Conservation (phyloP, 2,888 invertebrate genomes). For the Drosophila rubida region DNA sequence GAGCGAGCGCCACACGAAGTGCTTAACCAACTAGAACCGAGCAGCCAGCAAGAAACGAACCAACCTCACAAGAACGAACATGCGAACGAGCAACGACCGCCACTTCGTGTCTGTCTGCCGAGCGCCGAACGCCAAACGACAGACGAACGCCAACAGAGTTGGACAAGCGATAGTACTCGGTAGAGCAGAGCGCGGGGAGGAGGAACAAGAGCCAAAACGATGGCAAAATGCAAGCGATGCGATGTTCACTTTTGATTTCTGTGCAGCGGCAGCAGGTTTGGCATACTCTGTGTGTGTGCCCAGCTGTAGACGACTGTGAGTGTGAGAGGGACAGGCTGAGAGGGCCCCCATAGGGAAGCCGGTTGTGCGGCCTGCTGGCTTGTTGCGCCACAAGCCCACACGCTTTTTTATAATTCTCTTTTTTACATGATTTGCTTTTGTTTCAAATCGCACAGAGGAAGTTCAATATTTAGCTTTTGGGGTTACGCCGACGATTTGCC, state of each 20-base stretch:
- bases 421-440: slow-evolving; percentile 3
- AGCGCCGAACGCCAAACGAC: slow-evolving; percentile 39
- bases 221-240: slow-evolving; percentile 64
- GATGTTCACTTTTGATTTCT: slow-evolving; percentile 79
- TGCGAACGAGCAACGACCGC: slow-evolving; percentile 60
- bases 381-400: slow-evolving; percentile 64
- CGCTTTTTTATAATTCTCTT: slow-evolving; percentile 35
- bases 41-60: slow-evolving; percentile 72
- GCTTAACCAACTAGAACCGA: slow-evolving; percentile 74
- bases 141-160: slow-evolving; percentile 8
- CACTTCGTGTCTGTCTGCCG: slow-evolving; percentile 47
- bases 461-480: slow-evolving; percentile 54
- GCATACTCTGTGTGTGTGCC: slow-evolving; percentile 30
- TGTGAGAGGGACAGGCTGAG: background rate
- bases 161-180: background rate
- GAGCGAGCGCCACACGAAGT: slow-evolving; percentile 51
- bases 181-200: background rate
- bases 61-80: slow-evolving; percentile 74
- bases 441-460: slow-evolving; percentile 28
- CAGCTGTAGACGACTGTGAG: background rate
- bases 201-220: slow-evolving; percentile 12
- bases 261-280: slow-evolving; percentile 80
- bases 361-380: slow-evolving; percentile 54
- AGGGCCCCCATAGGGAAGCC: slow-evolving; percentile 45
- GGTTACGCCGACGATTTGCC: slow-evolving; percentile 8